Evolutionary conservation across 2,113 vertebrate genomes (phyloP).

Genomic region (Grantiella picta): DNA sequence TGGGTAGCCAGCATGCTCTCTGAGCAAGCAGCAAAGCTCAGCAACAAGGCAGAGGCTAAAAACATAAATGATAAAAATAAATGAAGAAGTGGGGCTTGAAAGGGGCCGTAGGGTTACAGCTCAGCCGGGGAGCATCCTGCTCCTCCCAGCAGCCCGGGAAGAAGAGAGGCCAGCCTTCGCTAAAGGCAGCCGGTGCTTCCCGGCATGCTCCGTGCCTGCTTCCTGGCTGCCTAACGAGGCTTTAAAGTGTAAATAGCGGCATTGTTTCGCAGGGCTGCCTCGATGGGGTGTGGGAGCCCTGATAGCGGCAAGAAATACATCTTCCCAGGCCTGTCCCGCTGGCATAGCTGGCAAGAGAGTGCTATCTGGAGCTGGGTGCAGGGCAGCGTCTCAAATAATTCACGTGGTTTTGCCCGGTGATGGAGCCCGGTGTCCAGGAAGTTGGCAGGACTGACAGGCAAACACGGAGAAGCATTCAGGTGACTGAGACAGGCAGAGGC

Average conservation of each 20-base stretch:
- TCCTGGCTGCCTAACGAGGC: slow-evolving; percentile 42
- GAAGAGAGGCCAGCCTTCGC: neutral
- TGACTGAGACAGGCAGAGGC: neutral
- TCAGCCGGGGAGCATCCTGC: neutral
- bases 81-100: neutral
- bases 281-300: neutral
- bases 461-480: neutral
- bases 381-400: neutral
- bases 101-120: neutral
- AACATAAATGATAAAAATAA: neutral
- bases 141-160: neutral
- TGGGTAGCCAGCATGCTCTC: fast-evolving
- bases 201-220: slow-evolving; percentile 26
- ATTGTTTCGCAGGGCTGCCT: slow-evolving; percentile 48
- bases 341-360: neutral
- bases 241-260: slow-evolving; percentile 53
- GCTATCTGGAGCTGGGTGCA: neutral
- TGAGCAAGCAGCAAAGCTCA: neutral
- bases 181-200: neutral
- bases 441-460: neutral
- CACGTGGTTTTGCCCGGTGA: neutral
- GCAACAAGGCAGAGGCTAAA: neutral
- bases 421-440: neutral
- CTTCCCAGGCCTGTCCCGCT: neutral
- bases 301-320: neutral